Evolutionary conservation across 2,888 invertebrate species (phyloP).

Genomic region (Atethmia centrago): DNA sequence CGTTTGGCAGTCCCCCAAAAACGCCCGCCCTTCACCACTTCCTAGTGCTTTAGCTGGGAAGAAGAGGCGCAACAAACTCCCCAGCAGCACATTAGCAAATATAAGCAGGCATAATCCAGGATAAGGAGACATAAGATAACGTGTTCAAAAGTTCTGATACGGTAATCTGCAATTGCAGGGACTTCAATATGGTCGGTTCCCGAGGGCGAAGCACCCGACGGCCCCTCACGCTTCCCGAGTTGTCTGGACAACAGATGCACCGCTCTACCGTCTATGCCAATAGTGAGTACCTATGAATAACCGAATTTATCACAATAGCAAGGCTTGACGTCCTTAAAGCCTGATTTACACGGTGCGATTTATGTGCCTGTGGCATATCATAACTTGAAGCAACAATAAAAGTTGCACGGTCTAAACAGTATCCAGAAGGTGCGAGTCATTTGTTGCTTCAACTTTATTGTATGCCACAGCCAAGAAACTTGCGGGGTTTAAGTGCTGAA

Average conservation of each 20-base stretch:
- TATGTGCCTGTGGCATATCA: too few relatives aligned
- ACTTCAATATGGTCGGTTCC: conserved; percentile 73
- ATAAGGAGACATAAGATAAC: neutral
- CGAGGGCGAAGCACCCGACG: conserved; percentile 79
- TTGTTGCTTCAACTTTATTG: too few relatives aligned
- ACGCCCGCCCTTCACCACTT: too few relatives aligned
- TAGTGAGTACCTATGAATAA: conserved; percentile 72
- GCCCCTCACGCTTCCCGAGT: conserved; percentile 84
- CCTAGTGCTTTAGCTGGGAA: too few relatives aligned
- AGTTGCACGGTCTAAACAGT: too few relatives aligned
- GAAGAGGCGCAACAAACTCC: too few relatives aligned
- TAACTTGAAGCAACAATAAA: too few relatives aligned
- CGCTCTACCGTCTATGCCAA: conserved; percentile 86
- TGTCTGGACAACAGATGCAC: conserved; percentile 80
- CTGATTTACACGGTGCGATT: too few relatives aligned
- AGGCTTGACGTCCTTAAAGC: too few relatives aligned
- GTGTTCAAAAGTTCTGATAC: neutral
- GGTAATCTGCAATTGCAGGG: conserved; percentile 69
- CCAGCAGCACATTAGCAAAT: neutral
- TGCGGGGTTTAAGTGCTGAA: too few relatives aligned
- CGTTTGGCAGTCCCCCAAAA: neutral
- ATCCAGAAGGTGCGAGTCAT: too few relatives aligned
- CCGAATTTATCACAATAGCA: neutral
- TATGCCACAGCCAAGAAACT: too few relatives aligned
- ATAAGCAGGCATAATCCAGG: neutral